phyloP scores from a whole-genome alignment of 2,888 invertebrate genomes.

The Synergus gifuensis region DNA sequence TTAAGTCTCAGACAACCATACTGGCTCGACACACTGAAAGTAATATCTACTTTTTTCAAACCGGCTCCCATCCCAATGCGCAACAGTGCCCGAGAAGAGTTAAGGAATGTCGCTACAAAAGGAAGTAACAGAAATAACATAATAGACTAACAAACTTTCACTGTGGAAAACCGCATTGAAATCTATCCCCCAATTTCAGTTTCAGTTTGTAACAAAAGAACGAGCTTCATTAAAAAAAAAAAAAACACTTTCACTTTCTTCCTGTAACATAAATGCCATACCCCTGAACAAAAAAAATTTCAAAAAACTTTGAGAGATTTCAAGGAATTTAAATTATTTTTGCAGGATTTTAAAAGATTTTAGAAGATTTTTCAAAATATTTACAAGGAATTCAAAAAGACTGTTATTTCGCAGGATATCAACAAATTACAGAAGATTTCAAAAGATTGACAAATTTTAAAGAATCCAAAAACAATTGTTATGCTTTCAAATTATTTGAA shows the following conservation, averaged over 20 bases:
- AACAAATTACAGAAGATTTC: too few species aligned
- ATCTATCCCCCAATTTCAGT: slow-evolving; percentile 10
- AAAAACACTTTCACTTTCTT: slow-evolving; percentile 21
- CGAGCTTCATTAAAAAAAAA: neutral
- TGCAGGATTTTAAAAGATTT: too few species aligned
- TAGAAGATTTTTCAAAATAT: too few species aligned
- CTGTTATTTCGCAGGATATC: too few species aligned
- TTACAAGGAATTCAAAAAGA: too few species aligned
- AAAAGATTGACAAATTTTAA: too few species aligned
- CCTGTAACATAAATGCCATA: neutral
- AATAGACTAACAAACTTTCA: slow-evolving; percentile 33
- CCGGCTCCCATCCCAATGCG: slow-evolving; percentile 36
- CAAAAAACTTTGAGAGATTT: too few species aligned
- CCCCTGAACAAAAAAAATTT: neutral
- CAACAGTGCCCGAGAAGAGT: slow-evolving; percentile 23
- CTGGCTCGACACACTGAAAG: slow-evolving; percentile 36
- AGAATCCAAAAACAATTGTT: too few species aligned
- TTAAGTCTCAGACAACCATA: slow-evolving; percentile 28
- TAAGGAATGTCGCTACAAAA: slow-evolving; percentile 17
- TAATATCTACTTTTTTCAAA: slow-evolving; percentile 37
- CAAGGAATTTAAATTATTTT: too few species aligned
- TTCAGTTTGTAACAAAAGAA: slow-evolving; percentile 11
- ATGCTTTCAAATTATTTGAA: too few species aligned
- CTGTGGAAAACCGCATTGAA: slow-evolving; percentile 4
- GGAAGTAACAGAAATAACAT: slow-evolving; percentile 32